Base-by-base conservation (phyloP, 2,888 invertebrate genomes). In the Criorhina ranunculi region DNA sequence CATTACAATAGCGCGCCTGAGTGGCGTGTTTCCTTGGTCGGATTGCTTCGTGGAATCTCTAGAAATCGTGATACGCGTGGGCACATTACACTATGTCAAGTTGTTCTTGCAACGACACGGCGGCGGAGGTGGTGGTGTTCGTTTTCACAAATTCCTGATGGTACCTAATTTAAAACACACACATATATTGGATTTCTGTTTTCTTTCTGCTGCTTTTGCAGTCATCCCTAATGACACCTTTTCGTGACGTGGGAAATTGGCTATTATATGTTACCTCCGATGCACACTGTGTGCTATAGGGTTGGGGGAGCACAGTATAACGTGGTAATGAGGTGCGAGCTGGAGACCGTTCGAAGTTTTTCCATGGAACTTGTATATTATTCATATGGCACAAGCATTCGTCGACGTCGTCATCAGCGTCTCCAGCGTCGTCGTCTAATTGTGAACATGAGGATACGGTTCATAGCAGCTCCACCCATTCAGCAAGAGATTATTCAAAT, bases 191-290 rank as follows among this genome's bases (percentile, higher is more conserved):
- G 40, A 64, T 66, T 60, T 37, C 44, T 57, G 19, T 35, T 37
- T 42, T 42, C 35, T 12, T 62, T 24, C 33, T 53, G 64, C 40
- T 75, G 62, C 79, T 75, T 80, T 76, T 80, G 79, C 83, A 85
- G 85, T 60, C 85, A 46, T 80, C 85, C 85, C 80, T 85, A 85
- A 85, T 85, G 85, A 85, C 85, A 85, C 80, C 80, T 76, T 75
- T 80, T 75, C 85, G 80, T 85, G 85, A 85, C 80, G 75, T 85
- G 85, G 85, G 85, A 85, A 85, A 85, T 85, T 85, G 85, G 85
- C 80, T 85, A 80, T 85, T 85, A 85, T 85, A 70, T 80, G 85
- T 85, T 80, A 85, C 85, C 80, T 75, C 60, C 53, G 70, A 82
- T 77, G 76, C 66, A 66, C 59, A 51, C 42, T 66, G 42, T 33